These are phyloP conservation scores for Scomber colias DNA, from an alignment of 2,113 vertebrate genomes.

Conservation along the genomic window DNA sequence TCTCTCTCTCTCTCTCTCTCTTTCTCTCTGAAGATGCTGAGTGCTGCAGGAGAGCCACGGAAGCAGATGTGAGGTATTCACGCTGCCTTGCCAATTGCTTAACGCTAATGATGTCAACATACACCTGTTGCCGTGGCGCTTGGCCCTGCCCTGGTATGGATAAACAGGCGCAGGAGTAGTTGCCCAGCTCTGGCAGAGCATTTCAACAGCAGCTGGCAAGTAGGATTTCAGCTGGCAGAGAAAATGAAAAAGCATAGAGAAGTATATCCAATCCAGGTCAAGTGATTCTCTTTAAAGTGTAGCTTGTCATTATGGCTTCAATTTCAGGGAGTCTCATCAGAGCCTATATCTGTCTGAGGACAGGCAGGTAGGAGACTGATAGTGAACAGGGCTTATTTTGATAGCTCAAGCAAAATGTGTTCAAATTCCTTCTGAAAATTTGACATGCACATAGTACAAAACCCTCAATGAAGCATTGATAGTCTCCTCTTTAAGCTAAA, in stretches of 20 bases:
- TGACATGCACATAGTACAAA: conserved; percentile 20
- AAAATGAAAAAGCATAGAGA: conserved; percentile 19
- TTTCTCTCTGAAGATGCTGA: neutral
- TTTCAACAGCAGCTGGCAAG: conserved; percentile 45
- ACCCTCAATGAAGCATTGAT: neutral
- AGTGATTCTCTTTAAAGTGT: conserved; percentile 34
- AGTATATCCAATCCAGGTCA: conserved; percentile 16
- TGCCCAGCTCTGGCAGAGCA: conserved; percentile 23
- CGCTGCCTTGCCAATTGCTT: neutral
- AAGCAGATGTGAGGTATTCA: conserved; percentile 45
- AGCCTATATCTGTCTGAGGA: conserved; percentile 12
- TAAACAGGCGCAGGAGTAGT: conserved; percentile 35
- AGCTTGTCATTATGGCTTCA: conserved; percentile 46
- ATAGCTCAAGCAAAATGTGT: conserved; percentile 31
- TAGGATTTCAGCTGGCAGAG: conserved; percentile 31
- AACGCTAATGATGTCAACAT: conserved; percentile 54
- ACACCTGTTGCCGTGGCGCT: conserved; percentile 67
- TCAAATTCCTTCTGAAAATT: conserved; percentile 32
- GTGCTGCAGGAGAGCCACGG: neutral
- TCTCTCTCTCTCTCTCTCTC: too few relatives aligned
- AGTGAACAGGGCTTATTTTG: conserved; percentile 27
- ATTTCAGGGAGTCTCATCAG: conserved; percentile 39
- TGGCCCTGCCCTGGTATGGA: conserved; percentile 27
- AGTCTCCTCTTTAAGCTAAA: conserved; percentile 8
- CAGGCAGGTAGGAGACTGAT: conserved; percentile 34